These are phyloP conservation scores for Criorhina ranunculi DNA, from an alignment of 2,888 invertebrate species.

Conservation along the genomic window DNA sequence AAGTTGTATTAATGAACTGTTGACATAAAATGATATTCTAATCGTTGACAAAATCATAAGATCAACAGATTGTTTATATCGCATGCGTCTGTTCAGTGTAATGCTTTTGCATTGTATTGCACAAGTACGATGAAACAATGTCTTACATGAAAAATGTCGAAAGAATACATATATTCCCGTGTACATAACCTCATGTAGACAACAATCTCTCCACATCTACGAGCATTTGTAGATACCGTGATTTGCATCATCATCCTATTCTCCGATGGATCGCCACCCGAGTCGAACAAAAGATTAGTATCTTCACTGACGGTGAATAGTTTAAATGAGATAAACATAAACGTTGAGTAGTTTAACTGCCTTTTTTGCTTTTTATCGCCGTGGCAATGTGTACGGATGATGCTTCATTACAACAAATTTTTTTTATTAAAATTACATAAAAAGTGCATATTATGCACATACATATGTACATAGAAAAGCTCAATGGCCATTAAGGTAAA, in stretches of 20 bases:
- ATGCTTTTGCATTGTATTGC: not conserved
- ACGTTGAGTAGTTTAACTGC: conserved; percentile 14
- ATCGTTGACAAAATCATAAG: not conserved
- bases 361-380: conserved; percentile 3
- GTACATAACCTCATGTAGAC: conserved; percentile 12
- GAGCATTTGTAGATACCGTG: conserved; percentile 7
- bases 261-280: conserved; percentile 34
- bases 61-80: conserved; percentile 8
- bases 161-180: not conserved
- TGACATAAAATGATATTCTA: not conserved
- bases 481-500: no score
- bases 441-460: no score
- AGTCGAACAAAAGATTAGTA: conserved; percentile 36
- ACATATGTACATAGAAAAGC: no score
- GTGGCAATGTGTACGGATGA: not conserved
- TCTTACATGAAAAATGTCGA: conserved; percentile 1
- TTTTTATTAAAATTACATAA: conserved; percentile 1
- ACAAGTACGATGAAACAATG: conserved; percentile 7
- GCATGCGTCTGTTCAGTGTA: not conserved
- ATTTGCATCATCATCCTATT: conserved; percentile 45
- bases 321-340: conserved; percentile 25
- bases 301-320: conserved; percentile 34
- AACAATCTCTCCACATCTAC: conserved; percentile 17
- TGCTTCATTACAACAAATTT: not conserved
- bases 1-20: no score